Percentiles rank a stretch among this genome's conserved stretches.
These are phyloP conservation scores for Dromaius novaehollandiae DNA, from an alignment of 2,113 vertebrate species.

Conservation along the genomic window DNA sequence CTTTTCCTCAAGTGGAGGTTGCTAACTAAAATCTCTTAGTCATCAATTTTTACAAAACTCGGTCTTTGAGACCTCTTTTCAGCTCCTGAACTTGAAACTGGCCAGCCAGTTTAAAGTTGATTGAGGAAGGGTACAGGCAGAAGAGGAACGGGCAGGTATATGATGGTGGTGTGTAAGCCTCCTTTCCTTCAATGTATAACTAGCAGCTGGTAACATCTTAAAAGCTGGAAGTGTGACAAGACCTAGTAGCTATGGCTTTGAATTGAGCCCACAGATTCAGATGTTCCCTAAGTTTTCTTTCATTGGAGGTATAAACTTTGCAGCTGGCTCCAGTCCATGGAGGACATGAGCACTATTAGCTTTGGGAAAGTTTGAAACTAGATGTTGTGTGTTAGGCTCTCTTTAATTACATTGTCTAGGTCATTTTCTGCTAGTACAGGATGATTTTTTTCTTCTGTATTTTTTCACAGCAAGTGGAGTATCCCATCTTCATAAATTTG, in stretches of 20 bases:
- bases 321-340: background rate
- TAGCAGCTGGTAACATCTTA: background rate
- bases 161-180: background rate
- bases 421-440: background rate
- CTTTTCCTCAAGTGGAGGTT: background rate
- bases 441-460: background rate
- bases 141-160: background rate
- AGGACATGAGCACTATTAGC: background rate
- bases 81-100: background rate
- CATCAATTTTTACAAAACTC: background rate
- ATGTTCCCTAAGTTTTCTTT: background rate
- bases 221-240: background rate
- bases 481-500: background rate
- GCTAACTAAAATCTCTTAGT: background rate
- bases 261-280: background rate
- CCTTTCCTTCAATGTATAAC: background rate
- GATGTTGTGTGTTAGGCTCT: background rate
- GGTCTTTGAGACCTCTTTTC: background rate
- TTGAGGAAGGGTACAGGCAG: background rate
- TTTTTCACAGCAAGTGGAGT: background rate
- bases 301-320: background rate
- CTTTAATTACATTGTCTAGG: background rate
- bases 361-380: background rate
- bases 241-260: background rate
- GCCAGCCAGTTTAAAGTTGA: background rate